Conservation (phyloP, 2,797 vertebrate species). For the Champsocephalus esox region DNA sequence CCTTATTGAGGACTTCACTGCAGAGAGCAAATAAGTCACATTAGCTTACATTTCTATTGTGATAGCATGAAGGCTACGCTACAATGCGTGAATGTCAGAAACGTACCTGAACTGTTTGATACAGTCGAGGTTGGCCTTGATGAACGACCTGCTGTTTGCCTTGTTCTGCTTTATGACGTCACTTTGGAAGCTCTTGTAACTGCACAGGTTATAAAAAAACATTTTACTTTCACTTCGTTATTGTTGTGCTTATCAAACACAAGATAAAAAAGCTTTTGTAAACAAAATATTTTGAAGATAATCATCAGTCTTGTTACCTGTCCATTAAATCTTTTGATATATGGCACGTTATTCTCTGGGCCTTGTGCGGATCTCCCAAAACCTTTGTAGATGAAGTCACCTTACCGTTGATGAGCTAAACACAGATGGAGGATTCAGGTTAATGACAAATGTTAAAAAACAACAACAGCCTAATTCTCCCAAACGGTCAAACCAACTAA, state of each 20-base stretch:
- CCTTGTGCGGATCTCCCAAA: conserved; percentile 60
- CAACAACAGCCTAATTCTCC: not conserved
- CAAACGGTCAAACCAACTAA: not conserved
- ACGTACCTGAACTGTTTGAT: conserved; percentile 87
- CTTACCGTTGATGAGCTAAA: conserved; percentile 65
- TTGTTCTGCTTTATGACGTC: conserved; percentile 82
- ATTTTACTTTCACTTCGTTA: not conserved
- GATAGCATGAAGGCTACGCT: too few relatives aligned
- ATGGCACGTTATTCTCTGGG: conserved; percentile 39
- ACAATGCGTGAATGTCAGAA: not conserved
- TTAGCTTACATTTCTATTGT: not conserved
- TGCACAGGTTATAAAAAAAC: conserved; percentile 50
- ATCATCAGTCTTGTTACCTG: conserved; percentile 53
- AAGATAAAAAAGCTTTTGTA: not conserved
- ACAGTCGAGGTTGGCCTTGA: conserved; percentile 88
- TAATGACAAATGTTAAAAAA: not conserved
- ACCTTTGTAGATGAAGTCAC: conserved; percentile 35
- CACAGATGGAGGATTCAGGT: not conserved
- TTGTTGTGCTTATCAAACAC: not conserved
- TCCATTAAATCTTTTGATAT: conserved; percentile 59
- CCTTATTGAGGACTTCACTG: conserved; percentile 70
- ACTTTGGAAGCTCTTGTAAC: conserved; percentile 86
- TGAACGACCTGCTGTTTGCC: conserved; percentile 75
- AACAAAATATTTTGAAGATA: not conserved
- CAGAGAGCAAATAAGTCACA: not conserved